phyloP scores from a whole-genome alignment of 2,113 vertebrate species.

The Mustela lutreola region DNA sequence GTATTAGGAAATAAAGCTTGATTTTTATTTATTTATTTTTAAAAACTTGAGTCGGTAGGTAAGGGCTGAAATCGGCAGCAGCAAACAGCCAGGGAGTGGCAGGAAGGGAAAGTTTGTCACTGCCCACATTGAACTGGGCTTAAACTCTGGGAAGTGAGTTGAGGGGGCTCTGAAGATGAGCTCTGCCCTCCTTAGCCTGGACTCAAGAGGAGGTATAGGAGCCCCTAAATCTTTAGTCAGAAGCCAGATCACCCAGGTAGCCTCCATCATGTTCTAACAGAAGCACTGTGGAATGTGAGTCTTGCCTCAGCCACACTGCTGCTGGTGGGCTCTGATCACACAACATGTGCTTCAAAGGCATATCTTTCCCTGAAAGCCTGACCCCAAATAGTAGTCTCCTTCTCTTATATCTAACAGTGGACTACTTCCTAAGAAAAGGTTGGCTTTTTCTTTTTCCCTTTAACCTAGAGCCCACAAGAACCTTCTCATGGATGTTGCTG shows the following conservation, averaged over 20 bases:
- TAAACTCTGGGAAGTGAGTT: not conserved
- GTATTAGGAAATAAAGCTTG: not conserved
- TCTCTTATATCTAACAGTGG: not conserved
- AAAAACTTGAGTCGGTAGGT: not conserved
- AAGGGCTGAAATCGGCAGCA: not conserved
- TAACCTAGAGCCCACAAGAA: not conserved
- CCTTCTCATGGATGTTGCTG: not conserved
- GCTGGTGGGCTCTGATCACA: not conserved
- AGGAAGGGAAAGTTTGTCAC: not conserved
- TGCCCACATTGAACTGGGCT: not conserved
- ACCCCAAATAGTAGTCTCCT: not conserved
- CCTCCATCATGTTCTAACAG: not conserved
- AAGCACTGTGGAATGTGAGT: not conserved
- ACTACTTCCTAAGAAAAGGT: conserved; percentile 5
- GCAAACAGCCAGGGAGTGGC: not conserved
- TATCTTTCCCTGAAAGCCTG: not conserved
- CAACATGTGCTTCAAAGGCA: not conserved
- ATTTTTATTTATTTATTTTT: not conserved
- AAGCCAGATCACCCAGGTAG: not conserved
- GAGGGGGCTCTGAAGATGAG: not conserved
- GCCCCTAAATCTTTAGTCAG: not conserved
- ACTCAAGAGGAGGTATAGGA: not conserved
- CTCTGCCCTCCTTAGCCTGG: not conserved
- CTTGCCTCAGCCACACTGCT: not conserved
- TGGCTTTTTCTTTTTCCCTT: not conserved